These are phyloP conservation scores for Crotalus viridis DNA, from an alignment of 2,113 vertebrate genomes.

Conservation along the genomic window DNA sequence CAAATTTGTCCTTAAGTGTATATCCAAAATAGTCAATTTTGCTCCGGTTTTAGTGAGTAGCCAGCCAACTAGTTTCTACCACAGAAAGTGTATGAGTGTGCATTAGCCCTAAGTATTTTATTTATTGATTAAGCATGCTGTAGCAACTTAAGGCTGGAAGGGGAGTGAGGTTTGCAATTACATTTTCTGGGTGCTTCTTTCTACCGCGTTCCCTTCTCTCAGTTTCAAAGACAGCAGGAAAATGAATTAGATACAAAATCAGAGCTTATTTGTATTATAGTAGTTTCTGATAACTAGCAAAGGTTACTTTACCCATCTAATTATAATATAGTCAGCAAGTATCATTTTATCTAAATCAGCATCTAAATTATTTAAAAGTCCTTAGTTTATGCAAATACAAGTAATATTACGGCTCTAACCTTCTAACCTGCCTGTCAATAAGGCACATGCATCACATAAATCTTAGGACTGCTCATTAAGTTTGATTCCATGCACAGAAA, in stretches of 20 bases:
- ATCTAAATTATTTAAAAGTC: constrained; percentile 55
- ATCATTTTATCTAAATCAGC: constrained; percentile 57
- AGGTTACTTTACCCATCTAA: constrained; percentile 65
- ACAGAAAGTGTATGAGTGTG: background rate
- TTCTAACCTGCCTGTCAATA: constrained; percentile 57
- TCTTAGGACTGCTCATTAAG: constrained; percentile 24
- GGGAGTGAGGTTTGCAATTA: constrained; percentile 22
- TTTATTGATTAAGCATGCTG: constrained; percentile 48
- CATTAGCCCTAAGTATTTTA: constrained; percentile 18
- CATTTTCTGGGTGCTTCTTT: constrained; percentile 19
- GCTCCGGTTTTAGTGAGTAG: constrained; percentile 32
- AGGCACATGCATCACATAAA: constrained; percentile 36
- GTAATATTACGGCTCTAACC: constrained; percentile 58
- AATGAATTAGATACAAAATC: constrained; percentile 31
- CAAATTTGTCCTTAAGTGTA: constrained; percentile 34
- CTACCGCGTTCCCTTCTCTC: background rate
- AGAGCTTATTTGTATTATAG: constrained; percentile 61
- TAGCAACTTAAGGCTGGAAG: constrained; percentile 1
- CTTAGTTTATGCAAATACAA: constrained; percentile 63
- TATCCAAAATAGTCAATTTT: constrained; percentile 12
- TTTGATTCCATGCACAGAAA: background rate
- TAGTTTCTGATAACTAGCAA: constrained; percentile 47
- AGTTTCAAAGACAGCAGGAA: constrained; percentile 49
- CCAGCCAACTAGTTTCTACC: constrained; percentile 36
- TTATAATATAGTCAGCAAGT: constrained; percentile 56